A percentile compares a stretch with the other conserved stretches of the same genome.
phyloP scores from a whole-genome alignment of 2,888 invertebrate species.

The Bhutanitis thaidina region DNA sequence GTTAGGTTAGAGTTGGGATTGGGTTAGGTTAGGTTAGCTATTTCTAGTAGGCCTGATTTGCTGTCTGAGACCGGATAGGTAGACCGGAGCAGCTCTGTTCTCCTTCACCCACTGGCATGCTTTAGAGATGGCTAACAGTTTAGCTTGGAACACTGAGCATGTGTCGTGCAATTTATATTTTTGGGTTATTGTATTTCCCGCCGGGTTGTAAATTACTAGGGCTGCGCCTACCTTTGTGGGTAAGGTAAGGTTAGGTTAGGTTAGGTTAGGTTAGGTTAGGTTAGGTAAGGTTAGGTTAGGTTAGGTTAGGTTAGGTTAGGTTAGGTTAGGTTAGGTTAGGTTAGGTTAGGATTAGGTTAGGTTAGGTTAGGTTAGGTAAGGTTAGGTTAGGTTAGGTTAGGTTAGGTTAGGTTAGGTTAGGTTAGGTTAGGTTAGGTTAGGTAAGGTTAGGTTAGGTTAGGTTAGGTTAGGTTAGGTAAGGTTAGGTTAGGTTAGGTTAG shows the following conservation, averaged over 20 bases:
- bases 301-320: slow-evolving; percentile 18
- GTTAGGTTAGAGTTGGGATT: no score
- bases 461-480: no score
- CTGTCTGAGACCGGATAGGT: neutral
- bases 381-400: slow-evolving; percentile 18
- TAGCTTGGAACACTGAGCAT: no score
- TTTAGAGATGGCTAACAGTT: no score
- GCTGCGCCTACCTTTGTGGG: no score
- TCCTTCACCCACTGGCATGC: no score
- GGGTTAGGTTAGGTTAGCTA: neutral
- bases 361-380: slow-evolving; percentile 20
- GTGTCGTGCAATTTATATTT: no score
- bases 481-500: no score
- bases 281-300: slow-evolving; percentile 19
- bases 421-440: slow-evolving; percentile 24
- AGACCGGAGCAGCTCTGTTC: no score
- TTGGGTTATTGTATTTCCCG: no score
- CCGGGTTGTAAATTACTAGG: no score
- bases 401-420: slow-evolving; percentile 30
- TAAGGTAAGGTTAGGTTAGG: slow-evolving; percentile 18
- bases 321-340: slow-evolving; percentile 19
- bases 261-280: slow-evolving; percentile 20
- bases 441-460: no score
- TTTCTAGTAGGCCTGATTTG: neutral
- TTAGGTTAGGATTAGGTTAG: slow-evolving; percentile 22